Conservation (phyloP, 2,113 vertebrate species). For the Euleptes europaea region DNA sequence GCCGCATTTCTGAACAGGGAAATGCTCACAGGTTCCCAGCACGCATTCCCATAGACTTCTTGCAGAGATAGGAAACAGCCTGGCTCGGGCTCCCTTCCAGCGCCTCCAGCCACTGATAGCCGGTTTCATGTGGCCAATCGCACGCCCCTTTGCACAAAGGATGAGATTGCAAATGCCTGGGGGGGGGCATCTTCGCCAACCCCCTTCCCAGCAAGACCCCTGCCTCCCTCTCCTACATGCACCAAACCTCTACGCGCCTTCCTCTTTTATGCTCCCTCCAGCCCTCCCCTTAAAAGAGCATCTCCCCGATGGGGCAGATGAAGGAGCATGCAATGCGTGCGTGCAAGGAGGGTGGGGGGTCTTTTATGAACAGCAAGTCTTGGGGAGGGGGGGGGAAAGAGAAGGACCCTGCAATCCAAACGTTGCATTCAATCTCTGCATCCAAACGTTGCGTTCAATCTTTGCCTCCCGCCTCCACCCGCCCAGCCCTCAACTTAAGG, state of each 20-base stretch:
- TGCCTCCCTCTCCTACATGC: background rate
- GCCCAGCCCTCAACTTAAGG: background rate
- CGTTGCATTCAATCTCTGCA: too few species aligned
- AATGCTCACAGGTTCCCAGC: background rate
- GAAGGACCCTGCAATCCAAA: background rate
- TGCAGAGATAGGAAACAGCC: background rate
- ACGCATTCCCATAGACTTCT: background rate
- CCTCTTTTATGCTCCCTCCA: background rate
- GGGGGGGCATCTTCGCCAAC: background rate
- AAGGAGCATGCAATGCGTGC: background rate
- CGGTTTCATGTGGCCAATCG: background rate
- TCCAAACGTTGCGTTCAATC: background rate
- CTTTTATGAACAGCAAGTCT: background rate
- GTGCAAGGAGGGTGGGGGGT: background rate
- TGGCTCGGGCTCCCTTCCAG: background rate
- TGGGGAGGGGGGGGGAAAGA: background rate
- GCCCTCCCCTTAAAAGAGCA: background rate
- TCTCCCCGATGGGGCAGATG: background rate
- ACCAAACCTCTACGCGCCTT: background rate
- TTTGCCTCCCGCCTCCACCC: background rate
- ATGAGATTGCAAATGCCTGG: background rate
- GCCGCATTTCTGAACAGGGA: background rate
- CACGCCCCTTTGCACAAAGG: background rate
- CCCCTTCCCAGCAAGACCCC: background rate
- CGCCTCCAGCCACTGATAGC: background rate